A percentile compares a stretch with the other conserved stretches of the same genome.
phyloP scores from a whole-genome alignment of 1,140 invertebrate genomes.

The Calephelis virginiensis region DNA sequence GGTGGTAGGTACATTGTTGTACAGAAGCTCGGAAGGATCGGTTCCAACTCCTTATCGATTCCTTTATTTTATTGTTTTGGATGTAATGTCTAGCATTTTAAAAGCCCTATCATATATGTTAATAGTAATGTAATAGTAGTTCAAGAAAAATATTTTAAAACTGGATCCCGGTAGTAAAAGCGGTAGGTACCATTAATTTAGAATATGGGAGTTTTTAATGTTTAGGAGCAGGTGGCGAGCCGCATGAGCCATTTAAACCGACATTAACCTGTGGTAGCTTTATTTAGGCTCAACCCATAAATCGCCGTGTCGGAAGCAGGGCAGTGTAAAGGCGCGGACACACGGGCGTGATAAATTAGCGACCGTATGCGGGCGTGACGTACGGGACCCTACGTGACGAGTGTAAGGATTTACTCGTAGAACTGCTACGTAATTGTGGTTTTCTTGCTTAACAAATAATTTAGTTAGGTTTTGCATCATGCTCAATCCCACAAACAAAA shows the following conservation, averaged over 20 bases:
- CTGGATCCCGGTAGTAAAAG: not conserved
- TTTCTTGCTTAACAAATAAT: not conserved
- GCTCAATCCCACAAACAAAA: too few relatives aligned
- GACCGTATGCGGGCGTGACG: conserved; percentile 7
- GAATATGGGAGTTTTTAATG: conserved; percentile 14
- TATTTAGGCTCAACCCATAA: conserved; percentile 14
- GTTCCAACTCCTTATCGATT: too few relatives aligned
- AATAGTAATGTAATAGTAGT: not conserved
- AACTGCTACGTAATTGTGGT: not conserved
- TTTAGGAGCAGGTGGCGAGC: conserved; percentile 14
- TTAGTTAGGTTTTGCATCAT: too few relatives aligned
- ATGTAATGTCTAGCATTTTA: not conserved
- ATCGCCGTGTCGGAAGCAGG: conserved; percentile 8
- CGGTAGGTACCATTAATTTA: conserved; percentile 4
- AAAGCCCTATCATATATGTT: not conserved
- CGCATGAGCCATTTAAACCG: conserved; percentile 12
- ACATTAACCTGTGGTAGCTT: conserved; percentile 15
- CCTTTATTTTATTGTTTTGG: too few relatives aligned
- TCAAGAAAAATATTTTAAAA: not conserved
- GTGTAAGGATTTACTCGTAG: conserved; percentile 4
- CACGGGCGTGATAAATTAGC: conserved; percentile 11
- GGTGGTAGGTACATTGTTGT: too few relatives aligned
- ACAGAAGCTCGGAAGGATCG: too few relatives aligned
- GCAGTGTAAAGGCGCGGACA: conserved; percentile 11
- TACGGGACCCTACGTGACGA: not conserved